These are phyloP conservation scores for Hypselothyrea guttata DNA, from an alignment of 2,888 invertebrate genomes.

Conservation along the genomic window DNA sequence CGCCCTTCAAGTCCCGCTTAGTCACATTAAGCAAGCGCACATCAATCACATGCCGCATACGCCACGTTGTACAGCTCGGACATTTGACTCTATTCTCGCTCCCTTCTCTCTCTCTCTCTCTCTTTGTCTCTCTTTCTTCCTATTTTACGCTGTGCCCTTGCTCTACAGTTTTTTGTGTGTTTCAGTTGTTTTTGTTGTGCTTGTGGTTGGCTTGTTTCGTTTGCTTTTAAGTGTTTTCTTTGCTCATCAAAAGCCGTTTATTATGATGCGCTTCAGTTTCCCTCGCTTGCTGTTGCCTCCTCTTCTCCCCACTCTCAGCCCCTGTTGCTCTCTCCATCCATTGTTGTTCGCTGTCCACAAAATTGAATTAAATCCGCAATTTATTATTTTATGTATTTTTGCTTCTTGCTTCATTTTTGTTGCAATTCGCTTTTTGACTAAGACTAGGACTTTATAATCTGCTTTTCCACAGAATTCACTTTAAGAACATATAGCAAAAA, in stretches of 20 bases:
- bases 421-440: slow-evolving; percentile 25
- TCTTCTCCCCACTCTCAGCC: not conserved
- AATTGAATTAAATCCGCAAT: slow-evolving; percentile 73
- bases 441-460: too few species aligned
- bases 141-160: too few species aligned
- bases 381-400: slow-evolving; percentile 64
- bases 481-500: not conserved
- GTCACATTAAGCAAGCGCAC: slow-evolving; percentile 52
- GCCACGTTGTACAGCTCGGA: slow-evolving; percentile 13
- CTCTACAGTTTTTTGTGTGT: slow-evolving; percentile 1
- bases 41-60: slow-evolving; percentile 64
- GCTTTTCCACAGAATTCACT: slow-evolving; percentile 6
- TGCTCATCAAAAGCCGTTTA: slow-evolving; percentile 70
- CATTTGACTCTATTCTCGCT: not conserved
- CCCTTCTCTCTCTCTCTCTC: not conserved
- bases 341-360: slow-evolving; percentile 29
- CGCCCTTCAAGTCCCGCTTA: slow-evolving; percentile 2
- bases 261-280: slow-evolving; percentile 57
- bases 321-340: slow-evolving; percentile 6
- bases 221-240: slow-evolving; percentile 47
- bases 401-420: slow-evolving; percentile 32
- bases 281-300: slow-evolving; percentile 10
- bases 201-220: slow-evolving; percentile 24
- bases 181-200: slow-evolving; percentile 25
- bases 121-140: not conserved